Conservation (phyloP, 1,140 invertebrate genomes). For the Phenacoccus solenopsis region DNA sequence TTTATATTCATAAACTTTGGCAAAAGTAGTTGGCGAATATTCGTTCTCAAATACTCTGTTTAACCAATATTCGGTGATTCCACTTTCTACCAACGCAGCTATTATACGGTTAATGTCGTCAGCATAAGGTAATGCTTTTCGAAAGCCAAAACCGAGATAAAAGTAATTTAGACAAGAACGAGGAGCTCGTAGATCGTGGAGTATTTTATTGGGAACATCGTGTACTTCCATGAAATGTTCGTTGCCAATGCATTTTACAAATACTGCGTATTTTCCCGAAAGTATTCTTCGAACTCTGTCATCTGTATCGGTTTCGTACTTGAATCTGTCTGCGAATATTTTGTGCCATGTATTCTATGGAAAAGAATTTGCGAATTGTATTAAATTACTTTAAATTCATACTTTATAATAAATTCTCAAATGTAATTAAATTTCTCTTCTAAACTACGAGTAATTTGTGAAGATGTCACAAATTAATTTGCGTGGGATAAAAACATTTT, state of each 20-base stretch:
- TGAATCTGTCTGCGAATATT: conserved; percentile 13
- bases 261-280: conserved; percentile 6
- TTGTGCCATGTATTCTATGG: conserved; percentile 18
- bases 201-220: not conserved
- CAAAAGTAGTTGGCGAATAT: conserved; percentile 15
- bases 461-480: too few species aligned
- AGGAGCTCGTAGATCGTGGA: conserved; percentile 18
- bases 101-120: conserved; percentile 8
- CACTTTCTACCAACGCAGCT: conserved; percentile 12
- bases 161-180: conserved; percentile 9
- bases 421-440: too few species aligned
- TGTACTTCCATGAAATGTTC: conserved; percentile 21
- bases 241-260: conserved; percentile 19
- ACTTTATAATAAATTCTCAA: too few species aligned
- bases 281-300: conserved; percentile 5
- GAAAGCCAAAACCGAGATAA: conserved; percentile 19
- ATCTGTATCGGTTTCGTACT: not conserved
- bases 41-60: conserved; percentile 7
- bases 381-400: too few species aligned
- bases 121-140: not conserved
- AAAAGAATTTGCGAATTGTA: not conserved
- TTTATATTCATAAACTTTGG: conserved; percentile 19
- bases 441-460: too few species aligned
- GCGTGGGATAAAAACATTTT: too few species aligned
- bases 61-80: conserved; percentile 20